phyloP scores from a whole-genome alignment of 2,888 invertebrate genomes.

The Pheosia gnoma region DNA sequence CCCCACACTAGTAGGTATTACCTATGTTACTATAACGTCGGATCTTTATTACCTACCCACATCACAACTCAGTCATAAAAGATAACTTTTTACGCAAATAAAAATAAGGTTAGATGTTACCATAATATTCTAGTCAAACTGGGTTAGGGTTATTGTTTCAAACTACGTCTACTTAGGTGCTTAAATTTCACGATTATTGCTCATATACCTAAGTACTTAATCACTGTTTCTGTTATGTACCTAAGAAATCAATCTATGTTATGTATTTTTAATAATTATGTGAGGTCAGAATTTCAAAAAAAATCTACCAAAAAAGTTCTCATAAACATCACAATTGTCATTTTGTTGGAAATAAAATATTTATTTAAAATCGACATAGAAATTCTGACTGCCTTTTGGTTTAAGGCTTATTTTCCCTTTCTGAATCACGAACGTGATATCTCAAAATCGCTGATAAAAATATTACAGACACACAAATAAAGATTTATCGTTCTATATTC shows the following conservation, averaged over 20 bases:
- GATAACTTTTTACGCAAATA: slow-evolving; percentile 1
- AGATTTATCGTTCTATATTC: slow-evolving; percentile 34
- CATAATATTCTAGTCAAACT: neutral
- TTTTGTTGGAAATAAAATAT: too few relatives aligned
- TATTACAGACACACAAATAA: slow-evolving; percentile 13
- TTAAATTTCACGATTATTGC: neutral
- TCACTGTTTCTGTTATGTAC: neutral
- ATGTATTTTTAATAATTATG: too few relatives aligned
- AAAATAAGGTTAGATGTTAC: neutral
- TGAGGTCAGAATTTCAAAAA: too few relatives aligned
- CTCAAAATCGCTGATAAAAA: slow-evolving; percentile 13
- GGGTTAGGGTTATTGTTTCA: neutral
- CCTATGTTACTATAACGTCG: neutral
- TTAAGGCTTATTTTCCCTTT: too few relatives aligned
- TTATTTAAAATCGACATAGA: too few relatives aligned
- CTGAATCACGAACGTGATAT: slow-evolving; percentile 8
- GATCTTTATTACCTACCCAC: neutral
- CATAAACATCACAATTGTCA: too few relatives aligned
- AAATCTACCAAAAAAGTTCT: too few relatives aligned
- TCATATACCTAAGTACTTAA: neutral
- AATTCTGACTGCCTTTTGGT: too few relatives aligned
- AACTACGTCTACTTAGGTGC: neutral
- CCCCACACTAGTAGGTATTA: neutral
- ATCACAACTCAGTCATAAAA: neutral
- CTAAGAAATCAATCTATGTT: too few relatives aligned